Evolutionary conservation across 2,797 vertebrate genomes (phyloP), one percentile per base, ranked within the genome.

Genomic region (Aythya fuligula): DNA sequence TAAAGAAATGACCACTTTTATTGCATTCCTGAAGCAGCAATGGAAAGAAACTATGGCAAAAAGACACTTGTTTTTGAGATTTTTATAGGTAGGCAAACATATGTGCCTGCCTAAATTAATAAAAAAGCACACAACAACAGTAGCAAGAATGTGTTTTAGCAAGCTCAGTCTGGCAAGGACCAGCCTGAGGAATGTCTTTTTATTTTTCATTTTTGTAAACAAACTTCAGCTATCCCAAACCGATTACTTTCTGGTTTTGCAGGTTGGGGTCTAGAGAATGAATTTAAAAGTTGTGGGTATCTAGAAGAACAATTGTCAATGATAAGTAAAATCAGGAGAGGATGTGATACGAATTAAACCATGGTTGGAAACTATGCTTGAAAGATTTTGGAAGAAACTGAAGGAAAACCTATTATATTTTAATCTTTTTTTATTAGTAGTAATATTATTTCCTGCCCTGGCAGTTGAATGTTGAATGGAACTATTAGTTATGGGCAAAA

Each of bases 11-110:
- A 15, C 57, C 30, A 58, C 20, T 85, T 82, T 94, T 82, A 74
- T 54, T 90, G 67, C 94, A 70, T 85, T 82, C 54, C 80, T 92
- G 53, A 69, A 69, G 30, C 10, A 67, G 69, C 61, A 94, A 83
- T 67, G 38, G 85, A 79, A 82, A 57, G 54, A 73, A 76, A 54
- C 0, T 12, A 22, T 25, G 56, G 75, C 11, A 38, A 92, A 87
- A 92, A 80, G 56, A 27, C 66, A 74, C 16, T 84, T 84, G 24
- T 1, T 43, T 67, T 67, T 64, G 45, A 73, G 78, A 4, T 91
- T 91, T 96, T 90, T 89, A 66, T 85, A 45, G 89, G 32, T 34
- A 84, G 75, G 34, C 43, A 96, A 88, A 93, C 36, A 58, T 65
- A 56, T 38, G 27, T 39, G 81, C 77, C 87, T 85, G 85, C 61